Percentiles rank a stretch among this genome's conserved stretches.
phyloP scores from a whole-genome alignment of 2,113 vertebrate species.

The Erinaceus europaeus region DNA sequence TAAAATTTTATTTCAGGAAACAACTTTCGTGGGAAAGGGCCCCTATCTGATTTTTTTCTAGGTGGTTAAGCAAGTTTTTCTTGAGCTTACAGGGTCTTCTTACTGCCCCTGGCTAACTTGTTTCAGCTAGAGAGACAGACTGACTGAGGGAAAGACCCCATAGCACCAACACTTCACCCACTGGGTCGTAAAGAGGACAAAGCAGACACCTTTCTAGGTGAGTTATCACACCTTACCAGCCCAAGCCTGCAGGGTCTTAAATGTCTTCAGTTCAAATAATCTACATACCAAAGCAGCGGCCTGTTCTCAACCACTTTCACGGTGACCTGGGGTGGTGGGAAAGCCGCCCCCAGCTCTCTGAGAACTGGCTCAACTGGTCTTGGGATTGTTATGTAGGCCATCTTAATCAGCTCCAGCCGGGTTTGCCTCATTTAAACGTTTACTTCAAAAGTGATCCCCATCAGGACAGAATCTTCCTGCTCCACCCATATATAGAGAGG shows the following conservation, averaged over 20 bases:
- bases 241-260: no score
- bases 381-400: not conserved
- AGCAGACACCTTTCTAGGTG: no score
- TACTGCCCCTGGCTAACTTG: no score
- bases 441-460: not conserved
- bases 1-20: not conserved
- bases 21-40: not conserved
- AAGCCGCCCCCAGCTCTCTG: not conserved
- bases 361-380: constrained; percentile 45
- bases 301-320: not conserved
- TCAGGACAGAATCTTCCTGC: not conserved
- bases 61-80: not conserved
- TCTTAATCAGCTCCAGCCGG: not conserved
- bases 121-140: no score
- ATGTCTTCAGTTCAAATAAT: not conserved
- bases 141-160: no score
- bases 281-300: not conserved
- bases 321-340: not conserved
- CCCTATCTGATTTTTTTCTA: not conserved
- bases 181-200: no score
- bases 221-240: no score
- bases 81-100: not conserved
- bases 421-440: not conserved
- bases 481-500: not conserved
- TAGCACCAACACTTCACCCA: no score